Conservation (phyloP, 2,888 invertebrate genomes). For the Tridacna crocea region DNA sequence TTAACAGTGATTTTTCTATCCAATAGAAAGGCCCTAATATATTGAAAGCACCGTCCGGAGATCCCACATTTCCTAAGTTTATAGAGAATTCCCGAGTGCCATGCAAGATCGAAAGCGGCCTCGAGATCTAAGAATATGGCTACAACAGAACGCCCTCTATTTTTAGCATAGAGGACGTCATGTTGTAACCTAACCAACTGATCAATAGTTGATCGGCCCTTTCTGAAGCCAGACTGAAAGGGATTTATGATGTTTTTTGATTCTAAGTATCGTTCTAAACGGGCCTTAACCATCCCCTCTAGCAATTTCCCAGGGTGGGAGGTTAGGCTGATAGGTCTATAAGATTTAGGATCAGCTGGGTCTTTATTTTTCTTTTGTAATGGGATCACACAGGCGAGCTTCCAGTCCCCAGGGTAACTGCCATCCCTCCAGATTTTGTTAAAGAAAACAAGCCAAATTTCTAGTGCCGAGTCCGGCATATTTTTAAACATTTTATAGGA, state of each 20-base stretch:
- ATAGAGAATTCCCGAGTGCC: conserved; percentile 29
- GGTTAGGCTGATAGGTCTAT: conserved; percentile 35
- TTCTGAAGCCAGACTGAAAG: conserved; percentile 27
- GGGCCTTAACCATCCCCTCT: conserved; percentile 19
- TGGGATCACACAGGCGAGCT: conserved; percentile 32
- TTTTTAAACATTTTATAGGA: conserved; percentile 15
- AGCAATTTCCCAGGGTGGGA: conserved; percentile 33
- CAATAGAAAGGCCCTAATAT: conserved; percentile 23
- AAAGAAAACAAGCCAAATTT: not conserved
- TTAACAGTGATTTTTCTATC: conserved; percentile 26
- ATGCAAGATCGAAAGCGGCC: conserved; percentile 9
- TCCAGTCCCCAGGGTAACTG: conserved; percentile 17
- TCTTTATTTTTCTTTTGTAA: conserved; percentile 8
- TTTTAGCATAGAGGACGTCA: conserved; percentile 13
- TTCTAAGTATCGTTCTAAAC: conserved; percentile 12
- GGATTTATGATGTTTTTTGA: conserved; percentile 22
- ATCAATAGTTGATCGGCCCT: conserved; percentile 4
- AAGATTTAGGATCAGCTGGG: conserved; percentile 22
- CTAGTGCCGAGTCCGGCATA: not conserved
- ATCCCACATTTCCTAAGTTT: conserved; percentile 38
- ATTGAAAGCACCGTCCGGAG: conserved; percentile 27
- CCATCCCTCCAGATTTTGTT: conserved; percentile 7
- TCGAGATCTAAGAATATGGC: conserved; percentile 25
- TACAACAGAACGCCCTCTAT: not conserved
- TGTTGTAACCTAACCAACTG: conserved; percentile 19